Conservation (phyloP, 2,797 vertebrate genomes). For the Acipenser transmontanus region DNA sequence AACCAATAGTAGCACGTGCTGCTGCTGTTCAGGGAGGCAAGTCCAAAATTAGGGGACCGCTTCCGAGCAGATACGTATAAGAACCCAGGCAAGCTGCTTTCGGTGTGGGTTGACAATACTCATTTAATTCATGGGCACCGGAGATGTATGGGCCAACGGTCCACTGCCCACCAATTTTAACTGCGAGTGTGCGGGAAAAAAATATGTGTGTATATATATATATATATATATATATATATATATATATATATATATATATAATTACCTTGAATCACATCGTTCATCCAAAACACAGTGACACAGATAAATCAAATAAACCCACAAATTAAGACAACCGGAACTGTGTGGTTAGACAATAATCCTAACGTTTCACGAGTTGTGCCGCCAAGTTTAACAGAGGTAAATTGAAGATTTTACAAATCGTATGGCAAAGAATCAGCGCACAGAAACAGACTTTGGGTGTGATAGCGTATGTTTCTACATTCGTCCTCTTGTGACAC, state of each 20-base stretch:
- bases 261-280: no score
- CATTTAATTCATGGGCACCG: neutral
- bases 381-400: no score
- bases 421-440: no score
- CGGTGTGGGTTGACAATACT: constrained; percentile 44
- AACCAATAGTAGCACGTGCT: constrained; percentile 60
- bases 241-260: neutral
- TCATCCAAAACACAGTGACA: no score
- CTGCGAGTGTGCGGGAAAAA: neutral
- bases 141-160: constrained; percentile 1
- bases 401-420: no score
- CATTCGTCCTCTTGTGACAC: no score
- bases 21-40: constrained; percentile 4
- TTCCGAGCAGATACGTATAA: constrained; percentile 10
- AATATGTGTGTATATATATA: neutral
- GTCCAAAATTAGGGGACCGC: neutral
- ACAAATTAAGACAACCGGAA: no score
- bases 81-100: constrained; percentile 45
- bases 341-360: no score
- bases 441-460: no score
- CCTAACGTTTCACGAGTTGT: no score
- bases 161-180: constrained; percentile 13
- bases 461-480: no score
- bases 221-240: constrained; percentile 3
- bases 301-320: no score